Base-by-base conservation (phyloP, 2,113 vertebrate species). In the Carassius auratus region DNA sequence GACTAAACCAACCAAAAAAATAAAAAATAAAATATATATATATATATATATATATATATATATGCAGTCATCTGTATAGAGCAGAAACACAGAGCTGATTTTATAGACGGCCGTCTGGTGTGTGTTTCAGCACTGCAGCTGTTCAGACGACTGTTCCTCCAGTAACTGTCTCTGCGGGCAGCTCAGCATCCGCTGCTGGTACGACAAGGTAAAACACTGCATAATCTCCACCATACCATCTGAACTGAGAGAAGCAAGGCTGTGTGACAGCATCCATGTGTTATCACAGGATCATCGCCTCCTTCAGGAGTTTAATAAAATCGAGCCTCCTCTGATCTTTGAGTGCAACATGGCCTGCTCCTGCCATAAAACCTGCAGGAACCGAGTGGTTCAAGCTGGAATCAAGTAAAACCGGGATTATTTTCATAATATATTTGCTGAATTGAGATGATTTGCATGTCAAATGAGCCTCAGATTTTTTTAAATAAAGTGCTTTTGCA, bases 131-230 rank as follows among this genome's bases (percentile, higher is more conserved):
- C 96, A 98, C 87, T 98, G 97, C 88, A 95, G 94, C 2, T 98
- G 97, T 80, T 92, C 93, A 55, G 97, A 97, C 0, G 97, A 97
- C 93, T 97, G 97, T 85, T 97, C 97, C 1, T 97, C 96, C 76
- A 97, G 96, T 90, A 97, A 98, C 91, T 98, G 97, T 85, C 94
- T 98, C 0, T 98, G 97, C 30, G 97, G 97, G 55, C 97, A 98
- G 89, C 97, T 98, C 81, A 98, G 97, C 89, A 98, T 98, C 87
- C 96, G 97, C 80, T 98, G 97, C 93, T 98, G 97, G 97, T 98
- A 98, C 17, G 97, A 98, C 90, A 98, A 98, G 97, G 97, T 98
- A 87, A 83, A 7, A 7, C 0, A 7, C 38, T 7, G 12, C 71
- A 14, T 42, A 4, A 3, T 48, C 38, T 48, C 38, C 21, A 38